Percentiles rank a stretch among this genome's conserved stretches.
Evolutionary conservation across 2,888 invertebrate genomes (phyloP).

Genomic region (Ommatoiulus sabulosus): DNA sequence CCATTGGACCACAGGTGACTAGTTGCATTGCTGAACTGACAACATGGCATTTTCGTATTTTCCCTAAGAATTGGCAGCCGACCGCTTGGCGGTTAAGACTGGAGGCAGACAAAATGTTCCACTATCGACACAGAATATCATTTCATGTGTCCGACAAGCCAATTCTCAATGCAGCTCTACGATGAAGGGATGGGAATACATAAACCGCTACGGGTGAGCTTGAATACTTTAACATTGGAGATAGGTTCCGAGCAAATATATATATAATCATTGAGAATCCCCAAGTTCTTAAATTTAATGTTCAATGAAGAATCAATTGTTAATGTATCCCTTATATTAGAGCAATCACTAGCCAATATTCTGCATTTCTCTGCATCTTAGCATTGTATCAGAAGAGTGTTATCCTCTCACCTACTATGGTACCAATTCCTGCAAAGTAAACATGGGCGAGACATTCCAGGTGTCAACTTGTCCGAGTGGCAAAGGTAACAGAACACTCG

Average conservation of each 20-base stretch:
- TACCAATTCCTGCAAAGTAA: background rate
- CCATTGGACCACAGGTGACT: background rate
- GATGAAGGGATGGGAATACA: slow-evolving; percentile 28
- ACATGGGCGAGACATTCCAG: background rate
- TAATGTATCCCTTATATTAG: no score
- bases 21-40: background rate
- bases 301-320: no score
- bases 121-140: background rate
- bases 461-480: background rate
- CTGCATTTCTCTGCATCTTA: background rate
- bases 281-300: no score
- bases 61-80: background rate
- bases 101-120: background rate
- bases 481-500: background rate
- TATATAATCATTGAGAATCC: no score
- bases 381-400: slow-evolving; percentile 37
- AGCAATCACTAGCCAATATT: background rate
- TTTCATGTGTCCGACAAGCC: background rate
- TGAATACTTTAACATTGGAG: background rate
- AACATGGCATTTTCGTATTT: background rate
- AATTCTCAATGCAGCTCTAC: background rate
- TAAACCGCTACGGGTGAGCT: background rate
- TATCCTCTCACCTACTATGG: background rate
- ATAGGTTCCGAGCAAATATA: no score
- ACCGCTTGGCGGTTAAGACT: background rate